A percentile compares a stretch with the other conserved stretches of the same genome.
phyloP scores from a whole-genome alignment of 2,888 invertebrate species.

The Operophtera brumata region DNA sequence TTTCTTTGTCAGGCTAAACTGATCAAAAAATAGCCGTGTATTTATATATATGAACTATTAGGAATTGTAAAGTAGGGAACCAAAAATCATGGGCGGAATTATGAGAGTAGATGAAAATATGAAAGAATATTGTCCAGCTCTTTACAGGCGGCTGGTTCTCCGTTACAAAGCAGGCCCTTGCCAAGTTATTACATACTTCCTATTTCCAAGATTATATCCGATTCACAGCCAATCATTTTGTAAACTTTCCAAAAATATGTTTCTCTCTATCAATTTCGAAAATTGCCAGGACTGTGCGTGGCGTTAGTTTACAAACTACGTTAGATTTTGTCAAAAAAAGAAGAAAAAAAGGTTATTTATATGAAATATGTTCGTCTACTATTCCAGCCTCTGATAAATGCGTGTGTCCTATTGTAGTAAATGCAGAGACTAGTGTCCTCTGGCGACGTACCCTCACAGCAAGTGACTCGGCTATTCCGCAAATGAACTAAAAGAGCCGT shows the following conservation, averaged over 20 bases:
- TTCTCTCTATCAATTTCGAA: slow-evolving; percentile 21
- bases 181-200: slow-evolving; percentile 21
- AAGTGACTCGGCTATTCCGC: background rate
- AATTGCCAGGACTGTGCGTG: slow-evolving; percentile 2
- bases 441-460: background rate
- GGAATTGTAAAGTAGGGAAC: slow-evolving; percentile 23
- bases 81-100: slow-evolving; percentile 28
- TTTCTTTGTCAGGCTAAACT: no score
- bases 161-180: slow-evolving; percentile 15
- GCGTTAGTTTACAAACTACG: slow-evolving; percentile 3
- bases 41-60: slow-evolving; percentile 13
- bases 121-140: slow-evolving; percentile 1
- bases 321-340: slow-evolving; percentile 2
- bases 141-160: background rate
- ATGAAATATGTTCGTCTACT: background rate
- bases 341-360: background rate
- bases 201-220: slow-evolving; percentile 47
- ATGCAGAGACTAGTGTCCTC: slow-evolving; percentile 51
- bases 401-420: slow-evolving; percentile 36
- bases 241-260: slow-evolving; percentile 59
- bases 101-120: slow-evolving; percentile 4
- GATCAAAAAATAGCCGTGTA: no score
- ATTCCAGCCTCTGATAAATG: slow-evolving; percentile 31
- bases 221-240: slow-evolving; percentile 68
- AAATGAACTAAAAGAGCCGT: slow-evolving; percentile 10